Percentiles rank a stretch among this genome's conserved stretches.
These are phyloP conservation scores for Pseudolaguvia tuberculata DNA, from an alignment of 2,113 vertebrate species.

Conservation along the genomic window DNA sequence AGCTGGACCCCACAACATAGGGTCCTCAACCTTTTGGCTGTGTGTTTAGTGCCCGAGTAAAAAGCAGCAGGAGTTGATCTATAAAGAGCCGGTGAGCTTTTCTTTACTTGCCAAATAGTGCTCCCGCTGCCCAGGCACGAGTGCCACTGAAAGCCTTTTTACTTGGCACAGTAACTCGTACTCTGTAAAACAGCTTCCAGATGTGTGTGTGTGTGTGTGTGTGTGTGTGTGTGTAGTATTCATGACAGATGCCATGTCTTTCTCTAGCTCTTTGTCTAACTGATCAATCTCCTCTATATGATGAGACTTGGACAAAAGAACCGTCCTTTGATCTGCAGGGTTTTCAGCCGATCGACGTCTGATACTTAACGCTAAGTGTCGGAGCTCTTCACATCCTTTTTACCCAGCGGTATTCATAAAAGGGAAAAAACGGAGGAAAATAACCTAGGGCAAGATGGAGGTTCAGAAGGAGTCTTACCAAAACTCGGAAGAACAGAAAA, in stretches of 20 bases:
- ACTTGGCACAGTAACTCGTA: conserved; percentile 38
- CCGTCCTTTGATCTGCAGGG: conserved; percentile 34
- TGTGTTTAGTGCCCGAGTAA: conserved; percentile 59
- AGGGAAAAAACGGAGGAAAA: neutral
- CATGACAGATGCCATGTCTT: conserved; percentile 24
- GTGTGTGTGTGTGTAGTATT: neutral
- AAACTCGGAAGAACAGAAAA: neutral
- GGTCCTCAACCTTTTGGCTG: conserved; percentile 56
- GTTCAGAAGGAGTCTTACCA: no score
- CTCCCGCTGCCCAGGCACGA: conserved; percentile 56
- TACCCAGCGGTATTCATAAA: conserved; percentile 38
- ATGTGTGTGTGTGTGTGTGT: conserved; percentile 34
- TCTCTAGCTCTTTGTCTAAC: conserved; percentile 39
- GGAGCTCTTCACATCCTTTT: conserved; percentile 22
- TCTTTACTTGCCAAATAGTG: conserved; percentile 62
- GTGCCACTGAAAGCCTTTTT: conserved; percentile 64
- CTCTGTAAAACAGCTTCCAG: conserved; percentile 56
- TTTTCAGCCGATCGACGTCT: conserved; percentile 7
- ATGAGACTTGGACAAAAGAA: conserved; percentile 36
- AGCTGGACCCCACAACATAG: conserved; percentile 48
- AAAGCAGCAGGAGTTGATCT: conserved; percentile 63
- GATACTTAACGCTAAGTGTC: conserved; percentile 25
- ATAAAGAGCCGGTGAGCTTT: conserved; percentile 55
- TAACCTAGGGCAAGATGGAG: no score
- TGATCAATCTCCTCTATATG: conserved; percentile 41